Base-by-base conservation (phyloP, 1,140 invertebrate genomes). In the Drosophila simulans region DNA sequence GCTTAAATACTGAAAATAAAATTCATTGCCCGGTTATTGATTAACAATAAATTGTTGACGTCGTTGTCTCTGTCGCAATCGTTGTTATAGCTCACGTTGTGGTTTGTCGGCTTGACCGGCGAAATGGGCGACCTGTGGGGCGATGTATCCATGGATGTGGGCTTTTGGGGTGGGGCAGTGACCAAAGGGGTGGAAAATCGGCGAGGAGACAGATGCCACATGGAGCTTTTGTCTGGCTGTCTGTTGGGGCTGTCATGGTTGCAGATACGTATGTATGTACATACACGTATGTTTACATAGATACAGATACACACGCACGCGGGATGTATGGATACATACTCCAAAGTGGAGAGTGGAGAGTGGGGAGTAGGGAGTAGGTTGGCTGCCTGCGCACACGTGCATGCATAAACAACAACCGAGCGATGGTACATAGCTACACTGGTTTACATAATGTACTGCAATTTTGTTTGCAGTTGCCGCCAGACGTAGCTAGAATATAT, bases 321-420 rank as follows among this genome's bases (percentile, higher is more conserved):
- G 76, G 73, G 69, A 74, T 48, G 60, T 35, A 22, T 5, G 63
- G 45, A 72, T 63, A 72, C 71, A 39, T 48, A 59, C 27, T 45
- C 43, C 34, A 46, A 59, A 45, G 68, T 39, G 43, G 49, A n/a
- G 56, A 10, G 31, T 31, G 31, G 2, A 8, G 31, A 31, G 31
- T 31, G 10, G 2, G 31, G 31, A 31, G 31, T 31, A 31, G 31
- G 7, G 31, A 31, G 27, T 8, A 64, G 58, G 49, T 57, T 43
- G 55, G 37, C 51, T 25, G 52, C 72, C 70, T 77, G 74, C 68
- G 82, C 75, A 83, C 83, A 88, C 83, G 83, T 88, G 83, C 71
- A 82, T 82, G 82, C 77, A 88, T 83, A 77, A 66, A 72, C 72
- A 76, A 88, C 72, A 76, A 71, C 55, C 53, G 40, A 22, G 35